Evolutionary conservation across 2,113 vertebrate species (phyloP).

Genomic region (Gopherus evgoodei): DNA sequence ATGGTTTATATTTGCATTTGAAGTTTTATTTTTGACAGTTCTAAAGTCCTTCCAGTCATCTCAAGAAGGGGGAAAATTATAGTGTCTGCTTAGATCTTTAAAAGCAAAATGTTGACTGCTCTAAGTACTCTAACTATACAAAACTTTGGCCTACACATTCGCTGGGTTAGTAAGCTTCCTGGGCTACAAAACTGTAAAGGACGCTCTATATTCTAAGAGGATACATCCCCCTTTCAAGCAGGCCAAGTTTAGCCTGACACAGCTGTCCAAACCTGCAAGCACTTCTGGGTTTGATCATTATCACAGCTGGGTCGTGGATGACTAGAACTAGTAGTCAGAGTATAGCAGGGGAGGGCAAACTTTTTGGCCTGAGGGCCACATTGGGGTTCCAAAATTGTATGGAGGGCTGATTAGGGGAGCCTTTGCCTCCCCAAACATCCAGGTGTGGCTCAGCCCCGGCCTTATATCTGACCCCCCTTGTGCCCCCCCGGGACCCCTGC

Average conservation of each 20-base stretch:
- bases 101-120: neutral
- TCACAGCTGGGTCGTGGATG: neutral
- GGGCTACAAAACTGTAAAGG: neutral
- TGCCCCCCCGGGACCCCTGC: too few species aligned
- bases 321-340: neutral
- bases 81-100: neutral
- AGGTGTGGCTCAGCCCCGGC: too few species aligned
- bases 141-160: neutral
- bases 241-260: neutral
- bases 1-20: neutral
- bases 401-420: too few species aligned
- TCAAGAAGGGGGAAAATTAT: neutral
- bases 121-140: neutral
- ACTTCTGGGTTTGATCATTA: neutral
- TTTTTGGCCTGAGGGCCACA: too few species aligned
- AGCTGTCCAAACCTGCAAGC: neutral
- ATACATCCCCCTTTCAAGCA: neutral
- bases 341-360: too few species aligned
- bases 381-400: too few species aligned
- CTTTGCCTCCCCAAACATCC: too few species aligned
- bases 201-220: neutral
- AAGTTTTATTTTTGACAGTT: neutral
- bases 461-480: too few species aligned
- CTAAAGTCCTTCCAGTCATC: neutral
- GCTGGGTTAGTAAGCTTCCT: neutral